Base-by-base conservation (phyloP, 2,888 invertebrate genomes). In the Gandaritis pyraliata region DNA sequence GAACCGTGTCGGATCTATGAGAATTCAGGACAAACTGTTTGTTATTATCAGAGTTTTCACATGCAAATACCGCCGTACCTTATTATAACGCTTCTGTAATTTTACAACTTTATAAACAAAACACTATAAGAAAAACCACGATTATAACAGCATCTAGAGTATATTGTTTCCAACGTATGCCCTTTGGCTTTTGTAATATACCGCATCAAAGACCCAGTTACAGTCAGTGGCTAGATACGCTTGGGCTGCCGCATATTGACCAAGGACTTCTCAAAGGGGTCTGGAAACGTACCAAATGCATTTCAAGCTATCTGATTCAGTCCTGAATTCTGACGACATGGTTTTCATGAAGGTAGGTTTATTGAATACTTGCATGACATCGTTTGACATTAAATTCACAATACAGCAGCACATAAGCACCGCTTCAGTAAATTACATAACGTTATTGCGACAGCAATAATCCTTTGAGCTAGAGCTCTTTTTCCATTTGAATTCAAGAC, bases 391-490 rank as follows among this genome's bases (percentile, higher is more conserved):
- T 39, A 39, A 13, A 39, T 13, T 39, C 39, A 13, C 13, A 13
- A 39, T 39, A 39, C 6, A 39, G 13, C 13, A 13, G 39, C 39
- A 39, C 39, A 39, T 39, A 13, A 39, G 41, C 8, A 15, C 15
- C 41, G 41, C 13, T 15, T 15, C 15, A 41, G 41, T 13, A 15
- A 15, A 41, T 41, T 41, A 41, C 15, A 41, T 41, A 41, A 41
- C 41, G 41, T 13, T 41, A 41, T 41, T 41, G 41, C 39, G 2
- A 41, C 13, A 15, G 41, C 41, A 41, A 41, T 41, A 41, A 41
- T 15, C 13, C 41, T 41, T 41, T 7, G 8, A 41, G 15, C 15
- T 15, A 38, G 38, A 23, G 23, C 15, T 41, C 15, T 15, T 15
- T 41, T 41, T 41, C 41, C 7, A 41, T 41, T 41, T 41, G 7